Base-by-base conservation (phyloP, 2,888 invertebrate species). In the Platycheirus rosarum region DNA sequence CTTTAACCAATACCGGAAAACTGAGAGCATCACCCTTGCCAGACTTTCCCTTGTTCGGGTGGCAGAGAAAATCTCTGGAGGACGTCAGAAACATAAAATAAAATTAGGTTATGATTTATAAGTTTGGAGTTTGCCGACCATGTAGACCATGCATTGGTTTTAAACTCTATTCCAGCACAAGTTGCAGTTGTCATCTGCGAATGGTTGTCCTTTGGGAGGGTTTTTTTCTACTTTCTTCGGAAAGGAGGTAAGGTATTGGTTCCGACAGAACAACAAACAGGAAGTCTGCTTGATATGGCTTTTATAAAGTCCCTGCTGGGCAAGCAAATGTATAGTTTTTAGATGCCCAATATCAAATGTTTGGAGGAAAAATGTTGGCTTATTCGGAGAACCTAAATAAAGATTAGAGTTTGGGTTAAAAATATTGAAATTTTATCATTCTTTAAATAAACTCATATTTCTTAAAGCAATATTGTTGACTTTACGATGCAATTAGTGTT, bases 71-170 rank as follows among this genome's bases (percentile, higher is more conserved):
- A 84, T 85, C 86, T 85, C 85, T 82, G 84, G 82, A 84, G 85
- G 75, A 78, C 77, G 86, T 86, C 86, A 86, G 71, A 84, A 85
- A 85, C 86, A 86, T 85, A 85, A 86, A 86, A 85, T 80, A 85
- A 86, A 86, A 86, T 85, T 85, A 86, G 85, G 85, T 85, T 86
- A 86, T 86, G 86, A 86, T 86, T 86, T 86, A 86, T 86, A 82
- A 57, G 82, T 77, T 71, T 48, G 44, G 37, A 55, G 70, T 68
- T 71, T 76, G 76, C 51, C 48, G 71, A 66, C 66, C 68, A 53
- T 77, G 68, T 16, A 63, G 55, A 76, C 76, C 77, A 63, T 71
- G 68, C 71, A 73, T 71, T 71, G 82, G 82, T 71, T 76, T 66
- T 55, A 57, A 68, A 76, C 68, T 82, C 62, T 40, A 63, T 68